These are phyloP conservation scores for Physocephala rufipes DNA, from an alignment of 2,888 invertebrate species.

Conservation along the genomic window DNA sequence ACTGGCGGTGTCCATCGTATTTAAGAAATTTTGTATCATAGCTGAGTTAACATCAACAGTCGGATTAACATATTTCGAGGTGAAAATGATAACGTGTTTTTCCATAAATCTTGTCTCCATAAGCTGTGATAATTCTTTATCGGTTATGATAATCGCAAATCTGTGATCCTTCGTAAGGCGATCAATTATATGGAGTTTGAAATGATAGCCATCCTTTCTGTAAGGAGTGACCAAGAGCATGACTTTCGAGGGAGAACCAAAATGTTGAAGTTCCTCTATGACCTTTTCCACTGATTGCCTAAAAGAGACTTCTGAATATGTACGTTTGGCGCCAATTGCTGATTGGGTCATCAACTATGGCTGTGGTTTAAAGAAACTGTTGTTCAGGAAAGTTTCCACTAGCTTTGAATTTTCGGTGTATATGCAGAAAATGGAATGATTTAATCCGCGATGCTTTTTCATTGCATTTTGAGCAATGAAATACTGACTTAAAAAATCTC, in stretches of 20 bases:
- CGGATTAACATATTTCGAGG: conserved; percentile 44
- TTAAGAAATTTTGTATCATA: conserved; percentile 39
- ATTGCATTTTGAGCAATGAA: neutral
- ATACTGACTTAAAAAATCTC: neutral
- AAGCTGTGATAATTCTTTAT: conserved; percentile 39
- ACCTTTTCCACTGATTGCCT: conserved; percentile 41
- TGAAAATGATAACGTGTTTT: conserved; percentile 41
- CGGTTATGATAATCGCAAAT: conserved; percentile 44
- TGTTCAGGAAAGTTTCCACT: too few relatives aligned
- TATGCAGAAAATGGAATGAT: too few relatives aligned
- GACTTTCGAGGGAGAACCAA: conserved; percentile 34
- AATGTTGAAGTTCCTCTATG: conserved; percentile 36
- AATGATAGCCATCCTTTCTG: conserved; percentile 39
- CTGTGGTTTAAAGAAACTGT: neutral
- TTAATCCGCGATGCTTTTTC: too few relatives aligned
- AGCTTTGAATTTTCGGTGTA: too few relatives aligned
- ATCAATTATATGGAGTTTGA: conserved; percentile 45
- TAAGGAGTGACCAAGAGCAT: conserved; percentile 46
- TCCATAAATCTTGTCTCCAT: conserved; percentile 38
- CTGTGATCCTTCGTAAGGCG: conserved; percentile 35
- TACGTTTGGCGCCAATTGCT: neutral
- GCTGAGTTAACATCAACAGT: conserved; percentile 37
- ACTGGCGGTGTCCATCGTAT: conserved; percentile 21
- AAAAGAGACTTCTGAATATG: conserved; percentile 3
- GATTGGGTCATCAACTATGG: too few relatives aligned